Conservation (phyloP, 2,113 vertebrate genomes). For the Heliornis fulica region DNA sequence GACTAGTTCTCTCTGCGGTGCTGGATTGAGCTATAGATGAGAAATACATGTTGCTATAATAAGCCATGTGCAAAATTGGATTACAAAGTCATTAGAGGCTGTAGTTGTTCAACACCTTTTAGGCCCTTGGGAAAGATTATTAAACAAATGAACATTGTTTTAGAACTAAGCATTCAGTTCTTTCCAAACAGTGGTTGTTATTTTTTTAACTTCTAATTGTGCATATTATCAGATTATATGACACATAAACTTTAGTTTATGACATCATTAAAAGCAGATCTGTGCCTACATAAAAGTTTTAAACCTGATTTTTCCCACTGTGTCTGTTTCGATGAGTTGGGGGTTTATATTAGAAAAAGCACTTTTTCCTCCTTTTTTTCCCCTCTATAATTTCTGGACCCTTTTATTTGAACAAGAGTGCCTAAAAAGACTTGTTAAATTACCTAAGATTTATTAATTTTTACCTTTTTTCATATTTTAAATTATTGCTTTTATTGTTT, state of each 20-base stretch:
- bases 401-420: not conserved
- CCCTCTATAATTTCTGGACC: not conserved
- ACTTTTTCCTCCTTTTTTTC: not conserved
- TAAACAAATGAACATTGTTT: not conserved
- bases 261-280: not conserved
- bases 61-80: conserved; percentile 29
- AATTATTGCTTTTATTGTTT: not conserved
- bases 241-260: not conserved
- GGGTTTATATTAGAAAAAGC: not conserved
- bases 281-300: not conserved
- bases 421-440: not conserved
- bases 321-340: not conserved
- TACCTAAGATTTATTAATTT: too few species aligned
- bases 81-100: conserved; percentile 3
- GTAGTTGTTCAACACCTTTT: not conserved
- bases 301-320: not conserved
- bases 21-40: not conserved
- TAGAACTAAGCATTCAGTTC: not conserved
- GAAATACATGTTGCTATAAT: conserved; percentile 6
- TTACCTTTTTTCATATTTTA: not conserved
- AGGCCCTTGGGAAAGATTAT: not conserved
- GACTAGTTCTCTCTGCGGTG: not conserved
- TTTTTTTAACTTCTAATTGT: not conserved
- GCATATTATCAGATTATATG: not conserved
- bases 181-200: not conserved